phyloP scores from a whole-genome alignment of 1,140 invertebrate species.

The Stegodyphus mimosarum region DNA sequence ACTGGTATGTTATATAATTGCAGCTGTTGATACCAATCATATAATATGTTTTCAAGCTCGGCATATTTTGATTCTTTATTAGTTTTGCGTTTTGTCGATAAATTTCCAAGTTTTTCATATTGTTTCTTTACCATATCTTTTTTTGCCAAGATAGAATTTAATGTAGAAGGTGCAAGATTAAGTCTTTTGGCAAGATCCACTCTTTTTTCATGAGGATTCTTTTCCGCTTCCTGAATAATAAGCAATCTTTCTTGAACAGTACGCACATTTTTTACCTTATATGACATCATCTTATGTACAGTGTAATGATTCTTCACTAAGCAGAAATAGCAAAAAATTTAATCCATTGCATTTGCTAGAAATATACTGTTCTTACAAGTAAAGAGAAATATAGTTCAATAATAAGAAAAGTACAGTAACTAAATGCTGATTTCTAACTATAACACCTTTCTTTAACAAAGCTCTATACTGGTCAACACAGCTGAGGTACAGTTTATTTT shows the following conservation, averaged over 20 bases:
- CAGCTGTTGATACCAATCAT: background rate
- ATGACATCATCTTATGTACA: background rate
- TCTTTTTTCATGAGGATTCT: background rate
- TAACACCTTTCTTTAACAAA: no score
- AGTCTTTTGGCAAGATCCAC: constrained; percentile 4
- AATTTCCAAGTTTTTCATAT: background rate
- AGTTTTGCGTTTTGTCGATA: background rate
- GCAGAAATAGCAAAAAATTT: no score
- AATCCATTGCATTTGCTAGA: no score
- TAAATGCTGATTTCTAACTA: no score
- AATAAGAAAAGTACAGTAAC: no score
- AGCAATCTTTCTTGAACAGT: constrained; percentile 21
- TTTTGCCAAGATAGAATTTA: constrained; percentile 7
- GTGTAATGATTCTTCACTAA: no score
- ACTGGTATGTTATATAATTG: background rate
- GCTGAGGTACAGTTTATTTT: no score
- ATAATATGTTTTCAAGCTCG: background rate
- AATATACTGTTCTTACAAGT: no score
- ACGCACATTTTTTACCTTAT: background rate
- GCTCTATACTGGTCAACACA: no score
- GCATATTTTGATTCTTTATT: background rate
- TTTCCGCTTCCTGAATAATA: background rate
- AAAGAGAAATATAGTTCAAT: no score
- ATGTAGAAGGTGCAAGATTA: background rate
- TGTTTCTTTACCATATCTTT: background rate